Percentiles rank a stretch among this genome's conserved stretches.
These are phyloP conservation scores for Anser cygnoides DNA, from an alignment of 2,113 vertebrate species.

Conservation along the genomic window DNA sequence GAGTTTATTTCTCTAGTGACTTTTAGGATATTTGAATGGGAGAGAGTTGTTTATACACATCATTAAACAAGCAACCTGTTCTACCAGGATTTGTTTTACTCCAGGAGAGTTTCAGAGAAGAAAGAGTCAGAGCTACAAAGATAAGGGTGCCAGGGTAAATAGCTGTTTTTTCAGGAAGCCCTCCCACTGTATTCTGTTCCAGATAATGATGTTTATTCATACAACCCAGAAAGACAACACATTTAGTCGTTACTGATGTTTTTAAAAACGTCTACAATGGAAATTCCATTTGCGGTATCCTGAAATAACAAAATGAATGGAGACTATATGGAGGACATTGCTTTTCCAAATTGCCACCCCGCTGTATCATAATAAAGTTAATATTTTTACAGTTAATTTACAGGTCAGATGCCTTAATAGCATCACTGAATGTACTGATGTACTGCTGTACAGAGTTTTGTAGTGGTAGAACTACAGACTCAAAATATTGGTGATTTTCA, in stretches of 20 bases:
- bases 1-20: not conserved
- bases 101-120: not conserved
- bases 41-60: not conserved
- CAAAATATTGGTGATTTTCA: not conserved
- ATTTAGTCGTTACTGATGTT: not conserved
- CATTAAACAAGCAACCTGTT: not conserved
- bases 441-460: not conserved
- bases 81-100: not conserved
- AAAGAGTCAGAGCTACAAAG: not conserved
- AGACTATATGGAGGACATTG: rapidly evolving
- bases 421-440: not conserved
- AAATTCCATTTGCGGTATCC: not conserved
- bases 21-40: not conserved
- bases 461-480: not conserved
- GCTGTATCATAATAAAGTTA: not conserved
- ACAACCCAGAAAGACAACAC: not conserved
- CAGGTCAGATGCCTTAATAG: not conserved
- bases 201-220: not conserved
- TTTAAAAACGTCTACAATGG: not conserved
- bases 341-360: not conserved
- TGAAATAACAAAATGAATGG: not conserved
- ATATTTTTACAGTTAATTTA: not conserved
- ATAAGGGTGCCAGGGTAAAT: not conserved
- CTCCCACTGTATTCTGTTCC: not conserved
- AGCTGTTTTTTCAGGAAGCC: not conserved